Evolutionary conservation across 1,140 invertebrate genomes (phyloP), one percentile per base, ranked within the genome.

Genomic region (Temnothorax nylanderi): DNA sequence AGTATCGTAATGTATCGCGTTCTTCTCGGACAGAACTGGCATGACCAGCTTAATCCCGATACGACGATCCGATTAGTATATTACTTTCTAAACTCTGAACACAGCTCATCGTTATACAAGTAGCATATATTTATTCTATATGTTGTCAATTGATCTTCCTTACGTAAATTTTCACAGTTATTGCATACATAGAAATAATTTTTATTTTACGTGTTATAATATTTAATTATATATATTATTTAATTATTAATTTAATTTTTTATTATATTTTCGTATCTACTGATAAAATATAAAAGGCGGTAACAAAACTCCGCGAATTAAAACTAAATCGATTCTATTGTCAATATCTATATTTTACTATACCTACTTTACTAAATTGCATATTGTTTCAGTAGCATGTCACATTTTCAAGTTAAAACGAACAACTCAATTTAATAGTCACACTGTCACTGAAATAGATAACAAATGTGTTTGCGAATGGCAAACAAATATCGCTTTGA

Each of bases 1-100:
- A 16, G 21, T 56, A 81, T 67, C 44, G 3, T 56, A 71, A 58
- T n/a, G 21, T 5, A 41, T 21, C 26, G 41, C 4, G 16, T 44
- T 62, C 21, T 0, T 16, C 2, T 16, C 10, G 11, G 10, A 51
- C n/a, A 44, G n/a, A 69, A 69, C 77, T 54, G 51, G 21, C 60
- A n/a, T 32, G 44, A 77, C 58, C 56, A 60, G 56, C 47, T 65
- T 69, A 37, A 32, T 78, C 26, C 49, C 56, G 34, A 81, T 71
- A 21, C 37, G 34, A n/a, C 10, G 64, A 54, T 81, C 62, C 5
- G 51, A 71, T 44, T 41, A 34, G 37, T 41, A 11, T 65, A 81
- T 58, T 81, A 81, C 49, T 81, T 81, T 81, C 49, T 56, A 81
- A 71, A 56, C 21, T 44, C 16, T 71, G 37, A 54, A 37, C 21